Evolutionary conservation across 2,797 vertebrate genomes (phyloP), one percentile per base, ranked within the genome.

Genomic region (Hydrolagus colliei): DNA sequence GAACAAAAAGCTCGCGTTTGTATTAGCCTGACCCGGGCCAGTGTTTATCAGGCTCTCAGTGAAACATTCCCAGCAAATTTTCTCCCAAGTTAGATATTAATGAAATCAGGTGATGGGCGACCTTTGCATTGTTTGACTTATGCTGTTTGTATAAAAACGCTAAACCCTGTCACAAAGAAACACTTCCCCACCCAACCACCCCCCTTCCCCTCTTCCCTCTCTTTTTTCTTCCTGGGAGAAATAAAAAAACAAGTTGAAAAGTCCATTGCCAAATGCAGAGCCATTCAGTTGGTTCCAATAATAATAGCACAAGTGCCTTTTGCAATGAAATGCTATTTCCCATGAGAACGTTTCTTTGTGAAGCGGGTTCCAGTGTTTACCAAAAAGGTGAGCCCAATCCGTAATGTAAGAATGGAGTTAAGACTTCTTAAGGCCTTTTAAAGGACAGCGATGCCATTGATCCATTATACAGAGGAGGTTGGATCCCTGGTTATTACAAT

Each of bases 81-180:
- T n/a, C 59, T 7, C n/a, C 41, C 20, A 62, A 4, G 52, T 22
- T 62, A 78, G 62, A 61, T 61, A 59, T 78, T 78, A 61, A 78
- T 27, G 20, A 78, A 22, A 61, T 78, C 9, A 61, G 20, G n/a
- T 22, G 3, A 18, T 63, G 77, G 11, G 27, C 22, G 12, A 79
- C n/a, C 77, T 63, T 79, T 79, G 77, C 10, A 79, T 63, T 61
- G 63, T 79, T 79, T 63, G n/a, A 62, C 3, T 79, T 59, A 7
- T 63, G 61, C 2, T 13, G 0, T 11, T 79, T 79, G 2, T 61
- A 27, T 11, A 62, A 27, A 12, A 20, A 76, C 35, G 18, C 4
- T 71, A 20, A 71, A 71, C 6, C 41, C 68, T 75, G 73, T 14
- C 1, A 41, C 73, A 76, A 41, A 18, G 14, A 52, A 61, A 27